These are phyloP conservation scores for Oconnorella tubifera DNA, from an alignment of 2,888 invertebrate genomes.

Conservation along the genomic window DNA sequence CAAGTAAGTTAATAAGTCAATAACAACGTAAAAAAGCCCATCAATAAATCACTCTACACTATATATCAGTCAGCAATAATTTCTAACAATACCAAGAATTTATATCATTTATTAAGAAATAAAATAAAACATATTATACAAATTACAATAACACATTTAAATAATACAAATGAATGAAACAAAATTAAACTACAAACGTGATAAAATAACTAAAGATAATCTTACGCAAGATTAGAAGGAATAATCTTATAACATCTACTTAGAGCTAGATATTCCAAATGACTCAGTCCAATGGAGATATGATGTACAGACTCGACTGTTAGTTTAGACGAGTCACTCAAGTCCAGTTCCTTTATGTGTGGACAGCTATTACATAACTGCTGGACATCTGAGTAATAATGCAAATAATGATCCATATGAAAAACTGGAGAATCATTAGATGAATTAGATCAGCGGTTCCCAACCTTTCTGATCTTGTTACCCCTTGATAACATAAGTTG, in stretches of 20 bases:
- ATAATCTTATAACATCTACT: conserved; percentile 78
- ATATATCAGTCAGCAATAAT: no score
- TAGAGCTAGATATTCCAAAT: conserved; percentile 59
- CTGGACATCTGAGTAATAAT: conserved; percentile 71
- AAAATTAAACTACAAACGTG: not conserved
- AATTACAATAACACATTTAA: no score
- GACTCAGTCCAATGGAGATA: conserved; percentile 61
- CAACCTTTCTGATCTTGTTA: no score
- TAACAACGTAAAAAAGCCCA: no score
- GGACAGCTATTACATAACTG: conserved; percentile 68
- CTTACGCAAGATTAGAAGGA: conserved; percentile 69
- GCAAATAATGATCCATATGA: no score
- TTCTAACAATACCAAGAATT: not conserved
- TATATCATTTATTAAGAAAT: not conserved
- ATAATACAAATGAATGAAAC: not conserved
- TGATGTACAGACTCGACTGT: conserved; percentile 64
- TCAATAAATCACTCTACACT: no score
- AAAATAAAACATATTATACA: no score
- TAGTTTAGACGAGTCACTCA: conserved; percentile 79
- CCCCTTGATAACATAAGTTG: no score
- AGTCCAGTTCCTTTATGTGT: conserved; percentile 74
- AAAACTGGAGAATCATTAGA: no score
- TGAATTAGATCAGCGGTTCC: no score
- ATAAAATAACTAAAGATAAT: conserved; percentile 37
- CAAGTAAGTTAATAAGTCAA: no score